phyloP scores from a whole-genome alignment of 2,113 vertebrate species.

The Taurulus bubalis region DNA sequence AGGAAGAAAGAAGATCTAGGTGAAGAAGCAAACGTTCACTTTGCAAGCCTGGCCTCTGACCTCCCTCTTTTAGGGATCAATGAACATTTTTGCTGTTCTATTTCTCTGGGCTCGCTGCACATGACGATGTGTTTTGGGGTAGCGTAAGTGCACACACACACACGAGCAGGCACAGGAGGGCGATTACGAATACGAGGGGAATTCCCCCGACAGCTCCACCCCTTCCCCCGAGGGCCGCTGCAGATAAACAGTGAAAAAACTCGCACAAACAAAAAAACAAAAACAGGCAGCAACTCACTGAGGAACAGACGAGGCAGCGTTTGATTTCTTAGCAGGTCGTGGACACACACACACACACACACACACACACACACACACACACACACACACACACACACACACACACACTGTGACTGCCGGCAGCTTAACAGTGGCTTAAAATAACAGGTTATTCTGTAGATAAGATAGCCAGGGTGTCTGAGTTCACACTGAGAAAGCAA shows the following conservation, averaged over 20 bases:
- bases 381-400: neutral
- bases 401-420: neutral
- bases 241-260: conserved; percentile 64
- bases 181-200: conserved; percentile 54
- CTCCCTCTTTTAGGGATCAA: conserved; percentile 16
- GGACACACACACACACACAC: conserved; percentile 26
- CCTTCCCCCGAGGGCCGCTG: conserved; percentile 34
- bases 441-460: conserved; percentile 50
- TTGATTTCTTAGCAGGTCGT: conserved; percentile 10
- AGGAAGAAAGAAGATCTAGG: neutral
- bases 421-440: conserved; percentile 52
- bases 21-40: conserved; percentile 3
- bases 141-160: conserved; percentile 20
- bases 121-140: conserved; percentile 21
- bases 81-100: conserved; percentile 7
- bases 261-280: conserved; percentile 22
- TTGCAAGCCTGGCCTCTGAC: conserved; percentile 22
- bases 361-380: neutral
- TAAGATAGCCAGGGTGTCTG: conserved; percentile 43
- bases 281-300: conserved; percentile 17
- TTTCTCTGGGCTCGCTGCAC: neutral
- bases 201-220: conserved; percentile 53
- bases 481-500: conserved; percentile 41
- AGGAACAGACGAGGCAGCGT: conserved; percentile 10
- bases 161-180: conserved; percentile 29